A percentile compares a stretch with the other conserved stretches of the same genome.
Conservation (phyloP, 2,888 invertebrate genomes). For the Calliphora vomitoria region DNA sequence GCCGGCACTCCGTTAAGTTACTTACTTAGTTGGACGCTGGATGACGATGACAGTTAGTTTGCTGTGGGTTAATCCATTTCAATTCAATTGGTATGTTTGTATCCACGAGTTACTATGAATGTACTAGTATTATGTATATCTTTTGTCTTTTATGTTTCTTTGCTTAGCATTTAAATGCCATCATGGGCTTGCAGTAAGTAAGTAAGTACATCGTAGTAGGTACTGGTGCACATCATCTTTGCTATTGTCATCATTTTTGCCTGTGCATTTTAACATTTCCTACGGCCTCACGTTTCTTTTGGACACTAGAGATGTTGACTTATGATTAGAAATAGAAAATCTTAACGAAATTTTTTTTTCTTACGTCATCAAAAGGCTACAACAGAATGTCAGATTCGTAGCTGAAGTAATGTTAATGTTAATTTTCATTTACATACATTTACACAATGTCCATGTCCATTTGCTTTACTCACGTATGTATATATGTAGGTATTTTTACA, state of each 20-base stretch:
- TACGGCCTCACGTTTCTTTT: constrained; percentile 82
- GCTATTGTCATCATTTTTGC: constrained; percentile 61
- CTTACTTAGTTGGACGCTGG: constrained; percentile 52
- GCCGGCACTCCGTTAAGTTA: constrained; percentile 57
- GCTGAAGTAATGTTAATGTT: constrained; percentile 7
- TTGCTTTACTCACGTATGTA: too few relatives aligned
- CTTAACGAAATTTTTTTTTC: constrained; percentile 48
- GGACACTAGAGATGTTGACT: constrained; percentile 80
- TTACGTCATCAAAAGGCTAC: constrained; percentile 46
- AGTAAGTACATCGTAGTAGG: neutral
- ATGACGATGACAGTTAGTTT: constrained; percentile 60
- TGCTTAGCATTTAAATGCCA: constrained; percentile 65
- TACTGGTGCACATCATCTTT: constrained; percentile 61
- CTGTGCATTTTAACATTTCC: constrained; percentile 79
- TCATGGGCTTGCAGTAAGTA: constrained; percentile 56
- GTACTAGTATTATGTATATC: constrained; percentile 64
- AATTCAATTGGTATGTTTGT: constrained; percentile 25
- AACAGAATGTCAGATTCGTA: constrained; percentile 41
- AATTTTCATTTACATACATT: too few relatives aligned
- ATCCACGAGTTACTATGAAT: constrained; percentile 38
- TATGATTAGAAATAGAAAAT: constrained; percentile 77
- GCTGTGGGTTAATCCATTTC: constrained; percentile 60
- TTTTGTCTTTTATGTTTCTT: constrained; percentile 43
- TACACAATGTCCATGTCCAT: neutral
- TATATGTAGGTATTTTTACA: too few relatives aligned